Percentiles rank a stretch among this genome's conserved stretches.
Evolutionary conservation across 1,140 invertebrate species (phyloP).

Genomic region (Drosophila kanapiae): DNA sequence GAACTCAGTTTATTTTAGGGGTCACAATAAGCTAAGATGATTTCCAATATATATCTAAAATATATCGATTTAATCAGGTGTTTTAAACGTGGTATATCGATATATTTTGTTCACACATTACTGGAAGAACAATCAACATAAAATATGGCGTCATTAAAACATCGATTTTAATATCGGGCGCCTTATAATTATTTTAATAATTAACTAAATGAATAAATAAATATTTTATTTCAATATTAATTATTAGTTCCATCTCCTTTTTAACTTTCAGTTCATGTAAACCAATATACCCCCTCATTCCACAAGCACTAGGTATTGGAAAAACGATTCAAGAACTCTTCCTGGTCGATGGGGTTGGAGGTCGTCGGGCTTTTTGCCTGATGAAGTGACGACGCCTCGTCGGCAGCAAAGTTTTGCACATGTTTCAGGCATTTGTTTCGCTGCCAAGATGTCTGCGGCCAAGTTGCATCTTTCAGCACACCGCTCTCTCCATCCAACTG

Average conservation of each 20-base stretch:
- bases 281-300: background rate
- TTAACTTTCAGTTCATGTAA: background rate
- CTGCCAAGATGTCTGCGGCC: constrained; percentile 61
- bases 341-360: constrained; percentile 52
- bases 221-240: too few relatives aligned
- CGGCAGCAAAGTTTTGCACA: constrained; percentile 46
- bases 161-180: too few relatives aligned
- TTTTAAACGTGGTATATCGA: too few relatives aligned
- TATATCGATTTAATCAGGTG: too few relatives aligned
- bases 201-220: too few relatives aligned
- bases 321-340: constrained; percentile 44
- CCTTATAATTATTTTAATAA: too few relatives aligned
- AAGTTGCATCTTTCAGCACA: constrained; percentile 19
- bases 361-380: constrained; percentile 60
- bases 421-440: constrained; percentile 46
- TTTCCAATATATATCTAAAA: too few relatives aligned
- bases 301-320: background rate
- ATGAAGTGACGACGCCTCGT: constrained; percentile 64
- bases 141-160: too few relatives aligned
- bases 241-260: background rate
- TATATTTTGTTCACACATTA: too few relatives aligned
- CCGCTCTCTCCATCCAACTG: constrained; percentile 1
- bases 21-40: too few relatives aligned
- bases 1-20: too few relatives aligned
- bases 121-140: too few relatives aligned